Base-by-base conservation (phyloP, 2,888 invertebrate species). In the Flexamia atlantica region DNA sequence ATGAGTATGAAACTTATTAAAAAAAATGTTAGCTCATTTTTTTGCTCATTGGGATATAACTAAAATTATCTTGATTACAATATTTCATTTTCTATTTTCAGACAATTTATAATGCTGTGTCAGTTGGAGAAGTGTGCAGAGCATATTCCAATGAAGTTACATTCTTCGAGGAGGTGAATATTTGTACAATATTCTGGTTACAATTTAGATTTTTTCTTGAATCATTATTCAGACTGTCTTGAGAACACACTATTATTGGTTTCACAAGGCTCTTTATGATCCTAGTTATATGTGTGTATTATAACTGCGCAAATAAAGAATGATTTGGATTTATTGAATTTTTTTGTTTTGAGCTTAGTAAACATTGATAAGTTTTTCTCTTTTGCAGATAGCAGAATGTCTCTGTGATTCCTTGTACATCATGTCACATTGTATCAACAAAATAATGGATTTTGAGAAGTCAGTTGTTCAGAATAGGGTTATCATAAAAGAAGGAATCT, bases 401-500 rank as follows among this genome's bases (percentile, higher is more conserved):
- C 89, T 91, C 40, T 91, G 90, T 25, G 90, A 91, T 50, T 91
- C 91, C 46, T 89, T 93, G 79, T 91, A 91, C 83, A 89, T 92
- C 89, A 92, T 96, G 88, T 94, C 94, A 82, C 91, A 94, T 82
- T 93, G 94, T 82, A 94, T 97, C 89, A 93, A 94, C 86, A 92
- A 93, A 87, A 93, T 95, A n/a, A 92, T 96, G 84, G 95, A 96
- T 89, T 94, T 95, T 88, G 94, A 93, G 84, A 91, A 92, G 46
- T 93, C 93, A 10, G 92, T 91, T 86, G 90, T 90, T 9, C 92
- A 92, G 87, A 93, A 93, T 46, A 93, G 95, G 88, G 95, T 97
- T 87, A 93, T 94, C 0, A 95, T 97, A 0, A 95, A 95, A 87
- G 90, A 92, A 30, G 96, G 95, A 79, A 93, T 97, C 1, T 96